A percentile compares a stretch with the other conserved stretches of the same genome.
phyloP scores from a whole-genome alignment of 2,888 invertebrate species.

The Eupithecia subfuscata region DNA sequence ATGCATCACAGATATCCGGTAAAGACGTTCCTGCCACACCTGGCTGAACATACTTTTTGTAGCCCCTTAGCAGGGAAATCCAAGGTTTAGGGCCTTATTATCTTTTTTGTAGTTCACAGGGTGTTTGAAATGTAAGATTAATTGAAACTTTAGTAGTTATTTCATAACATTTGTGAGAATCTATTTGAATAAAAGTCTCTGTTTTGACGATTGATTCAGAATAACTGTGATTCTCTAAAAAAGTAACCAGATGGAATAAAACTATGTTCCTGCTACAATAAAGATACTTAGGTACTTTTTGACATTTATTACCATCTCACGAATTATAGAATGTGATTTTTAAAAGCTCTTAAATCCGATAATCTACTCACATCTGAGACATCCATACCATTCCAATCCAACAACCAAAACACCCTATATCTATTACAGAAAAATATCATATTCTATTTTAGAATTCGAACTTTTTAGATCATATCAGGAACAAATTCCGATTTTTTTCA shows the following conservation, averaged over 20 bases:
- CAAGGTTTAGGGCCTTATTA: constrained; percentile 48
- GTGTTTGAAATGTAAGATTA: neutral
- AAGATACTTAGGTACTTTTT: neutral
- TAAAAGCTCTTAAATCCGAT: neutral
- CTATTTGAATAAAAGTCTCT: neutral
- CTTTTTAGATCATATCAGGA: constrained; percentile 35
- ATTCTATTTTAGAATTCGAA: constrained; percentile 58
- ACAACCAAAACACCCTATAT: constrained; percentile 1
- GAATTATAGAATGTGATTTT: neutral
- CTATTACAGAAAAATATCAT: neutral
- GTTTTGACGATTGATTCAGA: neutral
- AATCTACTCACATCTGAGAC: neutral
- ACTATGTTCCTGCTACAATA: neutral
- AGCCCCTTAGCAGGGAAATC: constrained; percentile 70
- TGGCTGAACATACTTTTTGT: constrained; percentile 75
- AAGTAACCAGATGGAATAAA: neutral
- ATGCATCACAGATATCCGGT: constrained; percentile 81
- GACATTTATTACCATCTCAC: neutral
- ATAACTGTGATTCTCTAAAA: neutral
- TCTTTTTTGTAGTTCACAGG: constrained; percentile 30
- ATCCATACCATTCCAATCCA: neutral
- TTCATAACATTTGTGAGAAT: neutral
- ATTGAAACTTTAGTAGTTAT: neutral
- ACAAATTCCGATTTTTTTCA: constrained; percentile 57
- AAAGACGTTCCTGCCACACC: constrained; percentile 74